These are phyloP conservation scores for Anaspis maculata DNA, from an alignment of 2,888 invertebrate species.

Conservation along the genomic window DNA sequence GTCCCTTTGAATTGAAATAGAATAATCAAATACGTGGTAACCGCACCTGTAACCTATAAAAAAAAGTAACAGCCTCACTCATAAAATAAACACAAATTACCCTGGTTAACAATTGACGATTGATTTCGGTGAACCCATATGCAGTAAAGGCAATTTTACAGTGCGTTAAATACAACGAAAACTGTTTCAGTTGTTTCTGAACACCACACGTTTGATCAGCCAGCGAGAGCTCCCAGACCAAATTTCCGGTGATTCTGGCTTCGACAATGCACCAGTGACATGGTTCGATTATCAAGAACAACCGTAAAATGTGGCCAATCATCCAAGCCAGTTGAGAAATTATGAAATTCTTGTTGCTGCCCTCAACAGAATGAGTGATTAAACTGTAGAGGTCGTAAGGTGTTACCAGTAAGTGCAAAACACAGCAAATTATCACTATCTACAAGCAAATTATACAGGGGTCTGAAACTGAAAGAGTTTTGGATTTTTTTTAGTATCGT, in stretches of 20 bases:
- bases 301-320: conserved; percentile 46
- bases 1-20: conserved; percentile 4
- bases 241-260: background rate
- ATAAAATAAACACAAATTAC: too few species aligned
- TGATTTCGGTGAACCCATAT: conserved; percentile 5
- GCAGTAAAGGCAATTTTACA: conserved; percentile 8
- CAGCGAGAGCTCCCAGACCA: conserved; percentile 16
- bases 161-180: conserved; percentile 3
- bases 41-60: conserved; percentile 5
- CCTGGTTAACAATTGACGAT: conserved; percentile 3
- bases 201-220: conserved; percentile 16
- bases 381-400: conserved; percentile 54
- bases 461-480: too few species aligned
- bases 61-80: background rate
- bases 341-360: conserved; percentile 33
- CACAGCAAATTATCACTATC: conserved; percentile 29
- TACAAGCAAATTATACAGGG: too few species aligned
- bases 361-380: conserved; percentile 42
- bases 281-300: conserved; percentile 52
- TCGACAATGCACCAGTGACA: conserved; percentile 45
- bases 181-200: conserved; percentile 11
- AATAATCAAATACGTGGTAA: conserved; percentile 6
- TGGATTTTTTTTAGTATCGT: too few species aligned
- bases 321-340: conserved; percentile 52
- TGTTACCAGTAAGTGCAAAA: conserved; percentile 53